Evolutionary conservation across 2,797 vertebrate species (phyloP), one percentile per base, ranked within the genome.

Genomic region (Streptopelia turtur): DNA sequence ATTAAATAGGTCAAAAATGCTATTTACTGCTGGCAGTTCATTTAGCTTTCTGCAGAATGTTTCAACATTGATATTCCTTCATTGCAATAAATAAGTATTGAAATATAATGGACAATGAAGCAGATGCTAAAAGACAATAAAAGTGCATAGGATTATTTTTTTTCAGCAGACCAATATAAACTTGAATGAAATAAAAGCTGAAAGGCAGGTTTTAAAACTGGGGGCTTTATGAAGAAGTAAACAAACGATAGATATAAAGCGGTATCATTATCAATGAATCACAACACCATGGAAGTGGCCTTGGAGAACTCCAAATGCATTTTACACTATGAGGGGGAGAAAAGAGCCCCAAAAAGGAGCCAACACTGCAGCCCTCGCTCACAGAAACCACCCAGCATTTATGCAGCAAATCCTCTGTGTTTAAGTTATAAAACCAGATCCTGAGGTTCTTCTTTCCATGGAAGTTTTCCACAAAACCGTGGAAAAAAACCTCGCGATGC

Each of bases 1-100:
- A 91, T 60, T 93, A 80, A 93, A 94, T 84, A 95, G 92, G 93
- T 92, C 74, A 86, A 81, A 90, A 94, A 84, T 68, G 63, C 65
- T 69, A 66, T 94, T 95, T 90, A 78, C 63, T 93, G 76, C 64
- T 72, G 84, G 69, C 59, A 93, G 70, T 87, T 93, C 78, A 66
- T 93, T 92, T 76, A 59, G 74, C 59, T 89, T 91, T 71, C 81
- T 94, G 83, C 59, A 90, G 75, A 87, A 87, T 14, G 55, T 63
- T 65, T 71, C 83, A 91, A 86, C 61, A 82, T 82, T 83, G 80
- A n/a, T 64, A 69, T 47, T 91, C 68, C 53, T 84, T 63, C 66
- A 52, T 5, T 89, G 76, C 35, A 78, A 94, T 81, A 95, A 94
- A 66, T 77, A 90, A 87, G 47, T 74, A 82, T 57, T 69, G 79